A percentile compares a stretch with the other conserved stretches of the same genome.
phyloP scores from a whole-genome alignment of 2,888 invertebrate species.

The Eupeodes latifasciatus region DNA sequence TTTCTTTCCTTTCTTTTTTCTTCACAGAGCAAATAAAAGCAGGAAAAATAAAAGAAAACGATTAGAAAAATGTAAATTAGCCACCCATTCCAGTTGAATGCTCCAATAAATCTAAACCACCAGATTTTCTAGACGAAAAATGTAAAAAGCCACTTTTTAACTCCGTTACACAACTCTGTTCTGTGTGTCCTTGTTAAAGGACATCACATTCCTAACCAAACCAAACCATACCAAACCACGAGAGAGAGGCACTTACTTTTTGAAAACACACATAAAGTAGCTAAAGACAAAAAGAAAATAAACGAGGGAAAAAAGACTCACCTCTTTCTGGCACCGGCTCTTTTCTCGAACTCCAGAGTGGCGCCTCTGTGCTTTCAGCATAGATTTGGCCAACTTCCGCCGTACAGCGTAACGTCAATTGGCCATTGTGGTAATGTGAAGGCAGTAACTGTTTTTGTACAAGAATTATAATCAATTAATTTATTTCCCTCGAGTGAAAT shows the following conservation, averaged over 20 bases:
- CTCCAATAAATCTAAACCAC: constrained; percentile 54
- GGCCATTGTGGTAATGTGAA: constrained; percentile 78
- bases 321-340: constrained; percentile 79
- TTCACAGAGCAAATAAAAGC: not conserved
- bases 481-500: constrained; percentile 17
- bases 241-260: not conserved
- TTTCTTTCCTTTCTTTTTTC: too few relatives aligned
- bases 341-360: constrained; percentile 78
- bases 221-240: not conserved
- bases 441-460: constrained; percentile 76
- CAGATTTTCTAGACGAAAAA: not conserved
- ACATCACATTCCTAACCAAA: not conserved
- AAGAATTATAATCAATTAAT: constrained; percentile 57
- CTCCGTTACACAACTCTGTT: constrained; percentile 1
- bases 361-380: constrained; percentile 78
- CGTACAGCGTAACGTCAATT: constrained; percentile 78
- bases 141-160: constrained; percentile 16
- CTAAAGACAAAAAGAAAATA: not conserved
- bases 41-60: constrained; percentile 38
- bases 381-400: constrained; percentile 78
- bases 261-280: not conserved
- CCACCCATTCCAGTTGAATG: constrained; percentile 57
- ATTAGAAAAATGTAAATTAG: constrained; percentile 76
- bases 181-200: constrained; percentile 4
- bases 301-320: constrained; percentile 60